Evolutionary conservation across 2,888 invertebrate genomes (phyloP), one percentile per base, ranked within the genome.

Genomic region (Ditylenchus weischeri): DNA sequence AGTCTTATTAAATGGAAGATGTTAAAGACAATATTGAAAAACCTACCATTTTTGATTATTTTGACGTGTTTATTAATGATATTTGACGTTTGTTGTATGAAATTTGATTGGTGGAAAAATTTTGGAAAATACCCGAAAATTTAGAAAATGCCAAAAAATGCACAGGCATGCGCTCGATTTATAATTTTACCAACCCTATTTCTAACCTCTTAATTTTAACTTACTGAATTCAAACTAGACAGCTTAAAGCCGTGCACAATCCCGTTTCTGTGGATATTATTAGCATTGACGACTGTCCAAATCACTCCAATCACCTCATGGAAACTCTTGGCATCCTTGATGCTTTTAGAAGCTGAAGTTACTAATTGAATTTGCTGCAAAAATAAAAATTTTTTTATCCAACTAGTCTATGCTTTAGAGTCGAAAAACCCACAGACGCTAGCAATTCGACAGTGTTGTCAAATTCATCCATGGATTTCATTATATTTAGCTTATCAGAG

Each of bases 401-500:
- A 18, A 7, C 18, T 15, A 15, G 18, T 35, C 21, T 59, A 43
- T 35, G 47, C 60, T n/a, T 38, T 11, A 38, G 7, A 38, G 7
- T 38, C 11, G 38, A 38, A 38, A 38, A 38, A 15, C 60, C n/a
- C 35, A 90, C 90, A 74, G 95, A 95, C 74, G 91, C 90, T 72
- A 96, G 90, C 1, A 93, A 87, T 83, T 92, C 91, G 47, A 93
- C 87, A 83, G 90, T 92, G 83, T 98, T 96, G 83, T 90, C 90
- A 87, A 94, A 98, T 84, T 93, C 95, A 61, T 93, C 93, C 88
- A 98, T 93, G 84, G 95, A 96, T 82, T 90, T 84, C 93, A 98
- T 96, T 70, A 98, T 93, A 48, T 91, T 89, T 57, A 98, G 85
- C 83, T 98, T 96, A 2, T 91, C 91, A 0, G 91, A 89, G 83